Evolutionary conservation across 1,140 invertebrate species (phyloP).

Genomic region (Eurosta solidaginis): DNA sequence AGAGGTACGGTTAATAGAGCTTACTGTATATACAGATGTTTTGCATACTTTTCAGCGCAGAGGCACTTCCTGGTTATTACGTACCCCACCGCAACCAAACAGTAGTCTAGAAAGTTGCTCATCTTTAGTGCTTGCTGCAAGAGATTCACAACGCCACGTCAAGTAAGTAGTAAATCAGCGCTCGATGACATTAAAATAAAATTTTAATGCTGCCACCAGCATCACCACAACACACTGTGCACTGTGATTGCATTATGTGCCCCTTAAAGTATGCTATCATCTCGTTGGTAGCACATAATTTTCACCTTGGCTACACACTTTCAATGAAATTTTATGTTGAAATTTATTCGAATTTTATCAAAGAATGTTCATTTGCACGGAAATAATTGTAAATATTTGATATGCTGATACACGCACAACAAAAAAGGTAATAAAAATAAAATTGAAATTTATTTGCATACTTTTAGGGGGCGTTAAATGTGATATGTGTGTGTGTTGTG

Average conservation of each 20-base stretch:
- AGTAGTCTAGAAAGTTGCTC: not conserved
- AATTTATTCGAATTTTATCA: conserved; percentile 28
- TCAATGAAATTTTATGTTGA: not conserved
- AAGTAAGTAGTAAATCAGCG: conserved; percentile 52
- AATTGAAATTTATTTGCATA: conserved; percentile 32
- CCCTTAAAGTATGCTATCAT: conserved; percentile 29
- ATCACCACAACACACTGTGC: not conserved
- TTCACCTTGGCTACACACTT: conserved; percentile 54
- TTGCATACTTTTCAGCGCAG: conserved; percentile 5
- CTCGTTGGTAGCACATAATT: conserved; percentile 39
- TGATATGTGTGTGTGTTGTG: not conserved
- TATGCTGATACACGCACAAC: conserved; percentile 16
- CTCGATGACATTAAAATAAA: conserved; percentile 60
- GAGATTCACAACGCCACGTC: not conserved
- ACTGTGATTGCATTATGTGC: not conserved
- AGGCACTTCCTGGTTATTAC: conserved; percentile 1
- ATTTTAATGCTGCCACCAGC: conserved; percentile 50
- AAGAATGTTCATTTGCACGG: conserved; percentile 27
- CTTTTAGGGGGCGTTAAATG: not conserved
- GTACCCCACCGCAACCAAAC: not conserved
- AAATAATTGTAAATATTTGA: conserved; percentile 33
- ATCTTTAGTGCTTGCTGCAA: not conserved
- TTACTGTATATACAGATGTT: not conserved
- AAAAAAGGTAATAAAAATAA: conserved; percentile 26
- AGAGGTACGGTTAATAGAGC: not conserved